Percentiles rank a stretch among this genome's conserved stretches.
Conservation (phyloP, 64 coral and sea anemone species). For the Hydrozoanthus tunicans region DNA sequence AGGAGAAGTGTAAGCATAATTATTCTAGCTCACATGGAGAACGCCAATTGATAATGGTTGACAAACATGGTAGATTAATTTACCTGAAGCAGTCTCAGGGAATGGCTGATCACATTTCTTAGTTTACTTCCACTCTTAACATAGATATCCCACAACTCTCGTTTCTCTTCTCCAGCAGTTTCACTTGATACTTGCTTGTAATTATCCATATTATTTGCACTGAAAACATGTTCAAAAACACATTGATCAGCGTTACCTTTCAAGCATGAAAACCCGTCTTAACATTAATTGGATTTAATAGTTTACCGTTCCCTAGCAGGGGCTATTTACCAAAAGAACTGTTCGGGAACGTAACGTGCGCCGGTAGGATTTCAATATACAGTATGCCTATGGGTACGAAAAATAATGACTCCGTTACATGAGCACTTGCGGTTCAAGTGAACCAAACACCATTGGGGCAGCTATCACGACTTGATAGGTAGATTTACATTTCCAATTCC, state of each 20-base stretch:
- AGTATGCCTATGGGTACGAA: too few species aligned
- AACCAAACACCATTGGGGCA: not conserved
- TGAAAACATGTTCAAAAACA: not conserved
- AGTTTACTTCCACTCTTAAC: constrained; percentile 89
- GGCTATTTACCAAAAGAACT: too few species aligned
- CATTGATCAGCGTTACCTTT: too few species aligned
- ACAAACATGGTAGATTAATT: not conserved
- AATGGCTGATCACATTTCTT: constrained; percentile 68
- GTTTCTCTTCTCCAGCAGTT: not conserved
- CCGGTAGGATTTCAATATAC: too few species aligned
- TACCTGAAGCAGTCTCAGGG: constrained; percentile 66
- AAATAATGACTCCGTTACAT: not conserved
- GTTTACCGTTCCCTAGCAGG: too few species aligned
- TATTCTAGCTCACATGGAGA: too few species aligned
- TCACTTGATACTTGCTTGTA: constrained; percentile 59
- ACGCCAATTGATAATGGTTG: too few species aligned
- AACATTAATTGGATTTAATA: too few species aligned
- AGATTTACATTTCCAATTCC: not conserved
- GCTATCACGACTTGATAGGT: not conserved
- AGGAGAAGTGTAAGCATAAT: too few species aligned
- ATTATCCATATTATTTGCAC: constrained; percentile 62
- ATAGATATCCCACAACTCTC: constrained; percentile 58
- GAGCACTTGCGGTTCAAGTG: not conserved
- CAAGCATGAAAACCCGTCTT: too few species aligned
- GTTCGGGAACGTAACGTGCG: too few species aligned